Conservation (phyloP, 2,888 invertebrate genomes). For the Eulithis testata region DNA sequence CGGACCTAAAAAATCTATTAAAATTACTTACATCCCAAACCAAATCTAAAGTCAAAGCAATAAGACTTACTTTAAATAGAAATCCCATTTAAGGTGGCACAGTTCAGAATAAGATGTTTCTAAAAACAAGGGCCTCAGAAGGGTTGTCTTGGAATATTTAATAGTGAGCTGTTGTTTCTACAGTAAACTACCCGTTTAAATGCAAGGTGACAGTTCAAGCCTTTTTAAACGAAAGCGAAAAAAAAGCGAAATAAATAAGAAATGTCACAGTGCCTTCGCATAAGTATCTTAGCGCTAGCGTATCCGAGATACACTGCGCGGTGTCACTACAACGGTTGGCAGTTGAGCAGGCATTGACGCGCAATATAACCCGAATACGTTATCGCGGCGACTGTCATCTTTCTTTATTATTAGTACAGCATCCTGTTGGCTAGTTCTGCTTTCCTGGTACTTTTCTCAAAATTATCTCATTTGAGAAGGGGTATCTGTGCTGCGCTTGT, state of each 20-base stretch:
- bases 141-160: slow-evolving; percentile 13
- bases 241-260: not conserved
- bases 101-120: not conserved
- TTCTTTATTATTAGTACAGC: too few species aligned
- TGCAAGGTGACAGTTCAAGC: slow-evolving; percentile 13
- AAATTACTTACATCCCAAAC: not conserved
- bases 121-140: slow-evolving; percentile 3
- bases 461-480: too few species aligned
- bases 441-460: too few species aligned
- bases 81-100: not conserved
- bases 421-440: too few species aligned
- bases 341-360: too few species aligned
- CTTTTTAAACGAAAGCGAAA: slow-evolving; percentile 1
- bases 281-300: too few species aligned
- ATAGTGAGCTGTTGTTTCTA: slow-evolving; percentile 12
- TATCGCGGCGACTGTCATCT: too few species aligned
- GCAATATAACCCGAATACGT: too few species aligned
- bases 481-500: too few species aligned
- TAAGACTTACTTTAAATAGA: not conserved
- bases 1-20: not conserved
- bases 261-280: too few species aligned
- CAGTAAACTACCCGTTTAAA: slow-evolving; percentile 21
- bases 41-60: not conserved
- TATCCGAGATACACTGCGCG: too few species aligned
- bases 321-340: too few species aligned